Conservation (phyloP, 30 jellyfish, hydroid and myxozoan genomes). For the Nemopilema nomurai region DNA sequence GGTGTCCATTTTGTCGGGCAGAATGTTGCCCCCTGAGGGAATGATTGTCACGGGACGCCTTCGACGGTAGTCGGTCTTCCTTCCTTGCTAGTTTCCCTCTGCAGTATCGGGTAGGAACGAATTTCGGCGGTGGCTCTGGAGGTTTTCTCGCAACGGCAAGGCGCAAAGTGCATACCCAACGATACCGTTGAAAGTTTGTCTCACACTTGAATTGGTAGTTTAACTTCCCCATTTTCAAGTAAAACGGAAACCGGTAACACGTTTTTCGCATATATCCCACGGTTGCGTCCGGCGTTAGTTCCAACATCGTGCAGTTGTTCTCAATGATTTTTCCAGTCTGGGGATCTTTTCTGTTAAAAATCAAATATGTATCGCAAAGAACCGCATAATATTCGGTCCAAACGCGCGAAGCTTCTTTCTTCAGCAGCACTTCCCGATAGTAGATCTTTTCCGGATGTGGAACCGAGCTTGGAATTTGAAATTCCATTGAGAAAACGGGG, state of each 20-base stretch:
- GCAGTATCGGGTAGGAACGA: conserved; percentile 74
- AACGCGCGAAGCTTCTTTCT: conserved; percentile 75
- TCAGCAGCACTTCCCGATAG: conserved; percentile 81
- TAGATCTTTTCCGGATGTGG: conserved; percentile 58
- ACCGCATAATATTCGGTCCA: conserved; percentile 98
- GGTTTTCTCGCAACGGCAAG: conserved; percentile 81
- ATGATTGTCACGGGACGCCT: conserved; percentile 1
- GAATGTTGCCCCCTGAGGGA: conserved; percentile 9
- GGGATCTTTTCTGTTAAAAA: conserved; percentile 72
- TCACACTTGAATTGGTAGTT: conserved; percentile 86
- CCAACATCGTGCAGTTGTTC: conserved; percentile 74
- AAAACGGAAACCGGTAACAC: conserved; percentile 96
- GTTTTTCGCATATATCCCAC: conserved; percentile 76
- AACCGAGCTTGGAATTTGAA: conserved; percentile 54
- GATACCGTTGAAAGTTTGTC: conserved; percentile 93
- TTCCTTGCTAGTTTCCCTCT: conserved; percentile 50
- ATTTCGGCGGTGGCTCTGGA: conserved; percentile 90
- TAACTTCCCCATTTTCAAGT: conserved; percentile 69
- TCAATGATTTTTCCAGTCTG: conserved; percentile 67
- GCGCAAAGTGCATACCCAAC: conserved; percentile 94
- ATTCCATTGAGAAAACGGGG: conserved; percentile 25
- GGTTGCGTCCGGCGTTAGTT: conserved; percentile 67
- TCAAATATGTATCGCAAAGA: conserved; percentile 45
- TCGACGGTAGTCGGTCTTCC: conserved; percentile 31
- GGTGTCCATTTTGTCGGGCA: conserved; percentile 20